A percentile compares a stretch with the other conserved stretches of the same genome.
These are phyloP conservation scores for Akabosia matsudoensis DNA, from an alignment of 1,140 invertebrate species.

Conservation along the genomic window DNA sequence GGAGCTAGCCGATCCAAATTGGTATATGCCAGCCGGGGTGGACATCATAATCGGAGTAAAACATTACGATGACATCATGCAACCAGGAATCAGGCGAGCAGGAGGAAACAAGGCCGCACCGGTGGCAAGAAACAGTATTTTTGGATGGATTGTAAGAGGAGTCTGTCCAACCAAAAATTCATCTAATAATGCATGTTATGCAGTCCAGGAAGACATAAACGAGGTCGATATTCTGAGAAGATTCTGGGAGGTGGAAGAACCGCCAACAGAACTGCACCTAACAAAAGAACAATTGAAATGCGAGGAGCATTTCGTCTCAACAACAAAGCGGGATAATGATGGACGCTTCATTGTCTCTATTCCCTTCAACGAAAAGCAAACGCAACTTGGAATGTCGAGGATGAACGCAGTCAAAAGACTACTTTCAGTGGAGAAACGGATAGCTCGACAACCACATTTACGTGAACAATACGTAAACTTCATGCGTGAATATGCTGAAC, in stretches of 20 bases:
- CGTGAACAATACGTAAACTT: neutral
- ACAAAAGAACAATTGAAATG: conserved; percentile 32
- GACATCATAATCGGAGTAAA: neutral
- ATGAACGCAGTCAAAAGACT: conserved; percentile 38
- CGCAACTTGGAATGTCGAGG: conserved; percentile 26
- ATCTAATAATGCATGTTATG: neutral
- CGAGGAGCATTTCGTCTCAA: conserved; percentile 42
- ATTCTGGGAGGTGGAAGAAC: conserved; percentile 36
- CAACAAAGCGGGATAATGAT: conserved; percentile 18
- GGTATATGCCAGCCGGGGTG: neutral
- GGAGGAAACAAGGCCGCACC: neutral
- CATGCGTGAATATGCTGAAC: neutral
- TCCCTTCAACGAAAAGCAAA: conserved; percentile 39
- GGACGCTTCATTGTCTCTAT: conserved; percentile 43
- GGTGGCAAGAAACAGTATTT: neutral
- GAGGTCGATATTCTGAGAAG: neutral
- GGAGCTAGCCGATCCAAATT: neutral
- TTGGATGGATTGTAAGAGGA: neutral
- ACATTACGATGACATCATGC: neutral
- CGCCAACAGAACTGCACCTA: neutral
- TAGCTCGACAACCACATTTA: neutral
- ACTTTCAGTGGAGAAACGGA: neutral
- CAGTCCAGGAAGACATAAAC: neutral
- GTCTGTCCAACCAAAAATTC: neutral
- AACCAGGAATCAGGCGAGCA: neutral